phyloP scores from a whole-genome alignment of 2,797 vertebrate species.

The Argya squamiceps region DNA sequence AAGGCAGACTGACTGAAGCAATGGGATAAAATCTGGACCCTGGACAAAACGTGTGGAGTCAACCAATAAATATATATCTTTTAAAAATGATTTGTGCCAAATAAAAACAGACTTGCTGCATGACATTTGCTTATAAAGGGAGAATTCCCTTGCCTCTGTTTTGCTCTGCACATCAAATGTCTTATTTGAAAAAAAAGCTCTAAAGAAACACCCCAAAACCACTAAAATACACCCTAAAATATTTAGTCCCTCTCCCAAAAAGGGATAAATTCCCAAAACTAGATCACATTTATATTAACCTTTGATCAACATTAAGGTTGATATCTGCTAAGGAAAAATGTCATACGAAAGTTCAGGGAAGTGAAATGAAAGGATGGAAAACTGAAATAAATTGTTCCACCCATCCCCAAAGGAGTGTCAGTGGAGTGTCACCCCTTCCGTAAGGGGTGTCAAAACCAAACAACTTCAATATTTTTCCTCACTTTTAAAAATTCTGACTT shows the following conservation, averaged over 20 bases:
- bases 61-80: not conserved
- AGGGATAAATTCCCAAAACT: not conserved
- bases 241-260: not conserved
- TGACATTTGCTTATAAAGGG: not conserved
- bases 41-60: not conserved
- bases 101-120: not conserved
- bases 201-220: accelerated
- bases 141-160: not conserved
- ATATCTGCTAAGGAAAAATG: not conserved
- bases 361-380: not conserved
- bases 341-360: not conserved
- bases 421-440: not conserved
- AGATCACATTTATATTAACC: not conserved
- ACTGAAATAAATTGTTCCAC: not conserved
- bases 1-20: not conserved
- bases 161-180: not conserved
- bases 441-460: not conserved
- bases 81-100: not conserved
- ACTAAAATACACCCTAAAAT: not conserved
- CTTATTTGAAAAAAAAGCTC: not conserved
- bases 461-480: not conserved
- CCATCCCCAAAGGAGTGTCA: not conserved
- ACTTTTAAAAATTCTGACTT: not conserved
- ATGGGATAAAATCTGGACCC: not conserved
- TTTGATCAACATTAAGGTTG: not conserved